Evolutionary conservation across 2,113 vertebrate species (phyloP).

Genomic region (Elephantulus edwardii): DNA sequence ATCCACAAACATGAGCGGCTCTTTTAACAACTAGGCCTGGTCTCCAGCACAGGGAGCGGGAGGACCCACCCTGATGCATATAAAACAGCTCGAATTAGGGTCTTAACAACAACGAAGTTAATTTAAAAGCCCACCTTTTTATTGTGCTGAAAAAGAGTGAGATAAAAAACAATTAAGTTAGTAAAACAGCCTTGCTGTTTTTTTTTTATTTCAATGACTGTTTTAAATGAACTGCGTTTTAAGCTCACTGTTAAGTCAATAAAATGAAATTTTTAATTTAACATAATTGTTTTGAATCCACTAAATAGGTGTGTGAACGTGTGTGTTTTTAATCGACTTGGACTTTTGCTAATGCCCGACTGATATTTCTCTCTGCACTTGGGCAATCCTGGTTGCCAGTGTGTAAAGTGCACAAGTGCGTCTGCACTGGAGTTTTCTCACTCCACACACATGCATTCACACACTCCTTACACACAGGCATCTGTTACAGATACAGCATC

Average conservation of each 20-base stretch:
- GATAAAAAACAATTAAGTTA: constrained; percentile 73
- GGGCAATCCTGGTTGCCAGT: background rate
- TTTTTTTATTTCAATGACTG: constrained; percentile 55
- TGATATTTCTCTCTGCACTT: background rate
- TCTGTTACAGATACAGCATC: background rate
- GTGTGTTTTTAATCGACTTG: constrained; percentile 54
- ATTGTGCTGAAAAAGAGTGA: constrained; percentile 59
- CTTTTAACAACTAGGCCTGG: background rate
- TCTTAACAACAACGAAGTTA: constrained; percentile 61
- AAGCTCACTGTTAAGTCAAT: constrained; percentile 67
- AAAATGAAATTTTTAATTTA: constrained; percentile 75
- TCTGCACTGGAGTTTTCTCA: background rate
- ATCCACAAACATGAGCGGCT: background rate
- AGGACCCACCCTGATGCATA: background rate
- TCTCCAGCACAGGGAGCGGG: background rate
- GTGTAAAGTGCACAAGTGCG: background rate
- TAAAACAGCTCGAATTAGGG: constrained; percentile 45
- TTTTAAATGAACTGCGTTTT: constrained; percentile 70
- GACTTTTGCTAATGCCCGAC: constrained; percentile 51
- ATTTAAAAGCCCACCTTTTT: constrained; percentile 64
- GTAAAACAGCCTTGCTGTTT: constrained; percentile 47
- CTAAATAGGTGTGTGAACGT: constrained; percentile 48
- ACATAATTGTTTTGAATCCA: constrained; percentile 67
- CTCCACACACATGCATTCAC: background rate
- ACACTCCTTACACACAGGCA: background rate